phyloP scores from a whole-genome alignment of 37 sponge, comb jelly and placozoan species.

The Chondrosia reniformis region DNA sequence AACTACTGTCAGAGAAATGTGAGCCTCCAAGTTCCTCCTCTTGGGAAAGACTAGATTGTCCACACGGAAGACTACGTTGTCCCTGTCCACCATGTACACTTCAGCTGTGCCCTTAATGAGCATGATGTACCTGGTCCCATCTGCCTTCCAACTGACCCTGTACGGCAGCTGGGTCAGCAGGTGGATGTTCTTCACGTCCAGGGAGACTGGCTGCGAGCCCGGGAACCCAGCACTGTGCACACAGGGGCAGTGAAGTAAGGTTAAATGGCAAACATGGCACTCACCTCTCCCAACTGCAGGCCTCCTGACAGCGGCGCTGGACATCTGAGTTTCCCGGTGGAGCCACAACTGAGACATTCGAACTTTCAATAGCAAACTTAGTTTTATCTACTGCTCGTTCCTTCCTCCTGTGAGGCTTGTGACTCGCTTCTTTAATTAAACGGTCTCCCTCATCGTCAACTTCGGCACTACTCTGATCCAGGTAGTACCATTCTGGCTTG shows the following conservation, averaged over 20 bases:
- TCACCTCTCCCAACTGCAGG: constrained; percentile 68
- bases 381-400: constrained; percentile 1
- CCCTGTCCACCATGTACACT: constrained; percentile 87
- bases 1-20: constrained; percentile 71
- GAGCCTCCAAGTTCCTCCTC: constrained; percentile 21
- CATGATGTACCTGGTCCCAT: constrained; percentile 94
- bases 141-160: constrained; percentile 97
- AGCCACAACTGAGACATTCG: constrained; percentile 29
- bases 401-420: constrained; percentile 4
- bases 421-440: background rate
- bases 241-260: background rate
- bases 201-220: constrained; percentile 93
- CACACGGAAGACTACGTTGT: constrained; percentile 74
- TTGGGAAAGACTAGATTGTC: constrained; percentile 63
- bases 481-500: constrained; percentile 53
- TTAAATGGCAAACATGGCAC: constrained; percentile 8
- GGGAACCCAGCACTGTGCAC: constrained; percentile 71
- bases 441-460: constrained; percentile 14
- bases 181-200: constrained; percentile 75
- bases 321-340: constrained; percentile 50
- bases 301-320: constrained; percentile 61
- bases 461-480: constrained; percentile 9
- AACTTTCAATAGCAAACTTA: constrained; percentile 42
- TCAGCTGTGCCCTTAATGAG: constrained; percentile 52
- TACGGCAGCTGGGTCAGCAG: constrained; percentile 70